These are phyloP conservation scores for Elymnias hypermnestra DNA, from an alignment of 1,140 invertebrate species.

Conservation along the genomic window DNA sequence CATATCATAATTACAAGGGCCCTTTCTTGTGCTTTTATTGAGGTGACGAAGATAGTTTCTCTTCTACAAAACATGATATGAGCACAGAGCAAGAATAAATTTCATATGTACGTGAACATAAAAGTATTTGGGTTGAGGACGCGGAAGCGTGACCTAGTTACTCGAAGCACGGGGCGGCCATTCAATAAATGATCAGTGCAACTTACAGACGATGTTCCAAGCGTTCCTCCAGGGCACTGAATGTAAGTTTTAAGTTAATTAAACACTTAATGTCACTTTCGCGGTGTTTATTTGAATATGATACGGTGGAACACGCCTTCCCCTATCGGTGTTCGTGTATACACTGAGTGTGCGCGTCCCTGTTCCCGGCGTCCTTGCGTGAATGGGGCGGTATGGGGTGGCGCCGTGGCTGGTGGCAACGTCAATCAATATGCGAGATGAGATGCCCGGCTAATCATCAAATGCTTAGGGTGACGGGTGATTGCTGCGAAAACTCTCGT, in stretches of 20 bases:
- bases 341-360: constrained; percentile 65
- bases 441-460: constrained; percentile 43
- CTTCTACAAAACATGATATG: too few relatives aligned
- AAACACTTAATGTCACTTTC: constrained; percentile 35
- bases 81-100: too few relatives aligned
- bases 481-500: neutral
- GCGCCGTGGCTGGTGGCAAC: constrained; percentile 60
- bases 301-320: constrained; percentile 39
- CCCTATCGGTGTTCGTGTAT: constrained; percentile 35
- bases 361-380: constrained; percentile 66
- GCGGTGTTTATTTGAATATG: constrained; percentile 22
- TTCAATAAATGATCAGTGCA: constrained; percentile 14
- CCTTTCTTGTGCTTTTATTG: too few relatives aligned
- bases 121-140: constrained; percentile 47
- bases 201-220: constrained; percentile 59
- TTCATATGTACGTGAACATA: too few relatives aligned
- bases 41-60: too few relatives aligned
- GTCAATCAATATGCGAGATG: constrained; percentile 73
- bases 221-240: constrained; percentile 44
- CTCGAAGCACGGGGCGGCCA: constrained; percentile 8
- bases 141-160: constrained; percentile 64
- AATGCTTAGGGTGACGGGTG: constrained; percentile 5
- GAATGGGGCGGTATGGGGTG: constrained; percentile 64
- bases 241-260: constrained; percentile 22
- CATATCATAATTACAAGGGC: too few relatives aligned